These are phyloP conservation scores for Hydractinia symbiolongicarpus DNA, from an alignment of 30 jellyfish, hydroid and myxozoan species.

Conservation along the genomic window DNA sequence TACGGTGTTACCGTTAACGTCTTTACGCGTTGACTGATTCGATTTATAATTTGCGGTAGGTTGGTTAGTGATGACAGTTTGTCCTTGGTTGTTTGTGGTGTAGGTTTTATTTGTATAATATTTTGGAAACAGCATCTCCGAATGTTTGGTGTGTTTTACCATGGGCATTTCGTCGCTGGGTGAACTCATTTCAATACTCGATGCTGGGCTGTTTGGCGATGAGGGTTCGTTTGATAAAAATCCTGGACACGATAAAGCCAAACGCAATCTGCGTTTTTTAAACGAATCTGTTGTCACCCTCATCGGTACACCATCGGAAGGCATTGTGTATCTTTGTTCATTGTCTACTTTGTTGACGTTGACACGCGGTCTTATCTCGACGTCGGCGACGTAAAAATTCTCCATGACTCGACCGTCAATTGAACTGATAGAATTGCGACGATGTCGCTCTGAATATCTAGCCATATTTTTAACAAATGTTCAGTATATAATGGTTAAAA, in stretches of 20 bases:
- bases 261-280: slow-evolving; percentile 3
- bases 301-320: too few species aligned
- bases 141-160: background rate
- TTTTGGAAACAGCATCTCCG: background rate
- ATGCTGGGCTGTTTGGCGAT: background rate
- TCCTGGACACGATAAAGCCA: slow-evolving; percentile 15
- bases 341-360: too few species aligned
- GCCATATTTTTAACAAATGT: too few species aligned
- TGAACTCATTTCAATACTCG: background rate
- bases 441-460: too few species aligned
- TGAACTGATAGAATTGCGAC: too few species aligned
- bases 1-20: background rate
- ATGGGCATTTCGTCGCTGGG: background rate
- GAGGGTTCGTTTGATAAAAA: background rate
- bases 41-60: background rate
- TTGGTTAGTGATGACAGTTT: background rate
- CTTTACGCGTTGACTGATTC: background rate
- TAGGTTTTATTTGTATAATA: background rate
- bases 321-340: too few species aligned
- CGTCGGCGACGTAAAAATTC: too few species aligned
- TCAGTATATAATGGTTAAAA: too few species aligned
- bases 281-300: too few species aligned
- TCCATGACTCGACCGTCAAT: too few species aligned
- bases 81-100: background rate
- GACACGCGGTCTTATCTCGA: too few species aligned